phyloP scores from a whole-genome alignment of 2,797 vertebrate genomes.

The Bothrops alternatus region DNA sequence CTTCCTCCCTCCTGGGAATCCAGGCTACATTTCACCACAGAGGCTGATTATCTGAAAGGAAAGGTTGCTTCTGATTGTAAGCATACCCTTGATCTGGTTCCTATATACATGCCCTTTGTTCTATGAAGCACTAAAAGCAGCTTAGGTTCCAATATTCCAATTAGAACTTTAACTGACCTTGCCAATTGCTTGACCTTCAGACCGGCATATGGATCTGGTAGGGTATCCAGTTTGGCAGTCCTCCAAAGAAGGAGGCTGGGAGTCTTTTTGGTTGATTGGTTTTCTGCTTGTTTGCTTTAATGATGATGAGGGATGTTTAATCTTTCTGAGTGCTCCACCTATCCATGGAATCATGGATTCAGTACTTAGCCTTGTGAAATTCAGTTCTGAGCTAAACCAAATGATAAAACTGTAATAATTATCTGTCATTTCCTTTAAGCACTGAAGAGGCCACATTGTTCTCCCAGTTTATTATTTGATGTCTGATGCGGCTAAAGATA shows the following conservation, averaged over 20 bases:
- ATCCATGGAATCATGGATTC: neutral
- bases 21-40: neutral
- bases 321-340: neutral
- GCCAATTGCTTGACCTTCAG: too few species aligned
- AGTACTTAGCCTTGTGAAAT: conserved; percentile 8
- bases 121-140: neutral
- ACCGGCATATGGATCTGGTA: too few species aligned
- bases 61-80: neutral
- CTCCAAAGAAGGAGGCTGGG: neutral
- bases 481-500: conserved; percentile 27
- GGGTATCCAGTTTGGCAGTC: neutral
- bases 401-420: conserved; percentile 45
- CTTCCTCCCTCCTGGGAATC: neutral
- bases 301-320: conserved; percentile 25
- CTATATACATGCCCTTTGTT: rapidly evolving
- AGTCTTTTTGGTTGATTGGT: neutral
- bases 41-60: neutral
- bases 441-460: conserved; percentile 14
- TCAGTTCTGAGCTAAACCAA: conserved; percentile 35
- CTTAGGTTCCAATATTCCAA: neutral
- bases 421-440: conserved; percentile 18
- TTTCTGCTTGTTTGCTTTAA: neutral
- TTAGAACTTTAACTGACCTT: neutral
- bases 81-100: neutral
- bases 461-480: conserved; percentile 15